Conservation (phyloP, 2,113 vertebrate genomes). For the Cephalopholis sonnerati region DNA sequence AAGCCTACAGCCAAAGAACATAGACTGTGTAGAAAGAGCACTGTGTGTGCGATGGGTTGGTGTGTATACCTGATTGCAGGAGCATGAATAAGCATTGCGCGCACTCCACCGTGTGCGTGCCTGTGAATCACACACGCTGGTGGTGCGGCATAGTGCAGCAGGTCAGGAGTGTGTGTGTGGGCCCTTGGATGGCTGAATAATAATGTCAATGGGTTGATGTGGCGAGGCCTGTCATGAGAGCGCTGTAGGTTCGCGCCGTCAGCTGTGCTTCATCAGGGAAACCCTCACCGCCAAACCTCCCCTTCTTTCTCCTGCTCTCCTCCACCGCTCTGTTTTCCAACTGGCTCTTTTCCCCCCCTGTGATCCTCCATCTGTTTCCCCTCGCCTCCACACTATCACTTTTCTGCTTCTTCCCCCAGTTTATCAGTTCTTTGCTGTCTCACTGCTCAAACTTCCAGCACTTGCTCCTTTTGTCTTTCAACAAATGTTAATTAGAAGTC, state of each 20-base stretch:
- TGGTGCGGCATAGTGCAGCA: constrained; percentile 29
- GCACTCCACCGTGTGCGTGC: constrained; percentile 12
- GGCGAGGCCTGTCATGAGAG: constrained; percentile 69
- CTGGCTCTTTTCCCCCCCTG: not conserved
- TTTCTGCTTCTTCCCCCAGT: constrained; percentile 10
- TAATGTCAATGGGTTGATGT: constrained; percentile 72
- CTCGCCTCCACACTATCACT: constrained; percentile 14
- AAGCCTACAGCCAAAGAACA: constrained; percentile 50
- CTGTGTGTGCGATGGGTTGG: constrained; percentile 14
- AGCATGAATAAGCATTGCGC: constrained; percentile 47
- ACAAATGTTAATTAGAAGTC: constrained; percentile 27
- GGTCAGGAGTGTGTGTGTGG: constrained; percentile 73
- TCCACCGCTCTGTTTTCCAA: constrained; percentile 16
- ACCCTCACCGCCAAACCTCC: constrained; percentile 60
- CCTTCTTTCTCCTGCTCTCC: constrained; percentile 38
- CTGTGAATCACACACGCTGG: constrained; percentile 23
- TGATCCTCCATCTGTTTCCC: constrained; percentile 41
- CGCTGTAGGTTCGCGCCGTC: constrained; percentile 67
- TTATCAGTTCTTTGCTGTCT: constrained; percentile 1
- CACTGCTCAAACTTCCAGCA: not conserved
- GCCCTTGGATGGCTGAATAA: constrained; percentile 53
- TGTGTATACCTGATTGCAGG: constrained; percentile 46
- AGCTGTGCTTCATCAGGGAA: constrained; percentile 76
- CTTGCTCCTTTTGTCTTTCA: constrained; percentile 47
- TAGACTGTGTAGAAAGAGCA: not conserved